phyloP scores from a whole-genome alignment of 2,888 invertebrate species.

The Ceraclea dissimilis region DNA sequence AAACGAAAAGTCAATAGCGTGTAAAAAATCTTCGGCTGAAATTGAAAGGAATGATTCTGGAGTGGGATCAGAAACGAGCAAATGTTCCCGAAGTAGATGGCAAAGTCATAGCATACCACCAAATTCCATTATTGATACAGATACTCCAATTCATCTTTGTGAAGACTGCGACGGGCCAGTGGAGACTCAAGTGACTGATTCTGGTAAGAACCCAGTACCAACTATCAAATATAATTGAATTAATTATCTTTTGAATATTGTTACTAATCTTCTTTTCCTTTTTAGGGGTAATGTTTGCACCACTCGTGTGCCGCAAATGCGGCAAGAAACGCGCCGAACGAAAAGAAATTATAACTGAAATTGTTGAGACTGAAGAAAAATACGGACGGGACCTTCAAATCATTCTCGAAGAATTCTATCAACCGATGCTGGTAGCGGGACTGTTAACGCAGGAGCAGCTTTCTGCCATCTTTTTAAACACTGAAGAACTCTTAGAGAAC shows the following conservation, averaged over 20 bases:
- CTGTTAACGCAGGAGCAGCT: slow-evolving; percentile 86
- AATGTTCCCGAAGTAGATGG: slow-evolving; percentile 70
- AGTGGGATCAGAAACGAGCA: slow-evolving; percentile 86
- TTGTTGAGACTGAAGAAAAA: slow-evolving; percentile 93
- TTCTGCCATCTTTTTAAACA: slow-evolving; percentile 86
- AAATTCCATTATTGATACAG: slow-evolving; percentile 46
- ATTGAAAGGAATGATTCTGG: slow-evolving; percentile 90
- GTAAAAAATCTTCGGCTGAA: slow-evolving; percentile 59
- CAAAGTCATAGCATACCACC: slow-evolving; percentile 51
- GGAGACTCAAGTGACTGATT: slow-evolving; percentile 66
- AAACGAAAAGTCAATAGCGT: slow-evolving; percentile 47
- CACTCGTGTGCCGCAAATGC: slow-evolving; percentile 81
- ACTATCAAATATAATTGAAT: not conserved
- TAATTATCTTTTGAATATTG: not conserved
- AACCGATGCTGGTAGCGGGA: slow-evolving; percentile 89
- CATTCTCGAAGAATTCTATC: slow-evolving; percentile 86
- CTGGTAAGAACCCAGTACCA: slow-evolving; percentile 35
- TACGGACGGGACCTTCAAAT: slow-evolving; percentile 90
- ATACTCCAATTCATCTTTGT: slow-evolving; percentile 60
- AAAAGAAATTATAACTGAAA: slow-evolving; percentile 90
- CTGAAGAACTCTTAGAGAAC: slow-evolving; percentile 84
- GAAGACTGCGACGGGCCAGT: slow-evolving; percentile 82
- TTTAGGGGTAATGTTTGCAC: slow-evolving; percentile 64
- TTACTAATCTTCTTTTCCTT: slow-evolving; percentile 16
- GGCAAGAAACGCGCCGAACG: slow-evolving; percentile 80